These are phyloP conservation scores for Aproaerema taeniolella DNA, from an alignment of 2,888 invertebrate species.

Conservation along the genomic window DNA sequence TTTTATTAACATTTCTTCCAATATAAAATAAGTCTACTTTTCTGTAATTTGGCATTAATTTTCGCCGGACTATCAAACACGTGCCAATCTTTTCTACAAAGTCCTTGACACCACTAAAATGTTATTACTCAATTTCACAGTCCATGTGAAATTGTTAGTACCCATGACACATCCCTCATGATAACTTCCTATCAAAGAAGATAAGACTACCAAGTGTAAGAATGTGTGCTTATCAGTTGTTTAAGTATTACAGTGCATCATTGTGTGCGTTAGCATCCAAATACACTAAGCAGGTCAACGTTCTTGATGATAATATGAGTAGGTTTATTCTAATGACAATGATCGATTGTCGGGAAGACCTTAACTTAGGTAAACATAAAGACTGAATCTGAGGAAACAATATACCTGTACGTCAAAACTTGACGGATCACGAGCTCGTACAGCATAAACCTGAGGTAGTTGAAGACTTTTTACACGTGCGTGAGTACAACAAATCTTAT, in stretches of 20 bases:
- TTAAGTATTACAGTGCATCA: constrained; percentile 35
- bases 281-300: constrained; percentile 60
- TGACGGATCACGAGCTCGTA: too few relatives aligned
- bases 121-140: constrained; percentile 5
- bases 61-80: background rate
- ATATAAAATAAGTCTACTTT: too few relatives aligned
- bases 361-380: constrained; percentile 62
- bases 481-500: too few relatives aligned
- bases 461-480: too few relatives aligned
- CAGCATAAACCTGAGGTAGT: too few relatives aligned
- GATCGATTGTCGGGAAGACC: constrained; percentile 67
- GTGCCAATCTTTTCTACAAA: too few relatives aligned
- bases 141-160: constrained; percentile 8
- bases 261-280: constrained; percentile 50
- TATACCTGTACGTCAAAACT: constrained; percentile 46
- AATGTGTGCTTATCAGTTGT: constrained; percentile 51
- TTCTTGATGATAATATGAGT: constrained; percentile 55
- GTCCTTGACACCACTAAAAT: constrained; percentile 2
- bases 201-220: constrained; percentile 41
- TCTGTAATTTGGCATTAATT: too few relatives aligned
- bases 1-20: too few relatives aligned
- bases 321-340: constrained; percentile 56
- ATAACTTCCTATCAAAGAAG: constrained; percentile 50
- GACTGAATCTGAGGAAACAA: constrained; percentile 46
- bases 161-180: constrained; percentile 12